These are phyloP conservation scores for Hesperophylax magnus DNA, from an alignment of 1,140 invertebrate genomes.

Conservation along the genomic window DNA sequence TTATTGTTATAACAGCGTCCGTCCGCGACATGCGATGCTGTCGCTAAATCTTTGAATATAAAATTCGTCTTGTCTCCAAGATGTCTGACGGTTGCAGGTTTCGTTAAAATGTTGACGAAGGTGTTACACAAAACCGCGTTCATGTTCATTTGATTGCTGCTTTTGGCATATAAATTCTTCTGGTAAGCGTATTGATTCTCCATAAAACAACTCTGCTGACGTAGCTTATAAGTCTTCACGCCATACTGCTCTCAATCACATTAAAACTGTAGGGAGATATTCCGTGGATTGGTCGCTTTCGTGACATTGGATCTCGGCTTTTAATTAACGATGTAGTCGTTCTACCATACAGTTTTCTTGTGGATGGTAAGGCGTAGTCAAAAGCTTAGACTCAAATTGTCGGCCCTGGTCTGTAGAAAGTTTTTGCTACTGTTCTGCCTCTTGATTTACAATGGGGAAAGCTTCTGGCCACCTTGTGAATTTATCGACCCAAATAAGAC, in stretches of 20 bases:
- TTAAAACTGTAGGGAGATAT: constrained; percentile 62
- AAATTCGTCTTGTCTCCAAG: no score
- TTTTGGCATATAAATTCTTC: no score
- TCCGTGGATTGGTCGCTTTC: constrained; percentile 59
- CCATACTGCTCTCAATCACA: constrained; percentile 61
- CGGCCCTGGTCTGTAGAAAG: constrained; percentile 54
- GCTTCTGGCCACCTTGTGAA: constrained; percentile 66
- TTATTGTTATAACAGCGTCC: no score
- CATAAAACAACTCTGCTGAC: constrained; percentile 47
- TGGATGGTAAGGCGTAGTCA: not conserved
- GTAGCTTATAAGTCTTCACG: constrained; percentile 62
- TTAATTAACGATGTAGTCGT: constrained; percentile 63
- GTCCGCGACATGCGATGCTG: no score
- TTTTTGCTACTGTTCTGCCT: constrained; percentile 52
- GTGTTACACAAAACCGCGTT: no score
- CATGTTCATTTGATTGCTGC: no score
- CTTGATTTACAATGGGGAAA: constrained; percentile 56
- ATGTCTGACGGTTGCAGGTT: no score
- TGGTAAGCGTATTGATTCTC: no score
- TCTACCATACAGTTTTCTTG: constrained; percentile 64
- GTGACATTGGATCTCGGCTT: constrained; percentile 61
- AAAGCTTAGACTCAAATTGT: constrained; percentile 58
- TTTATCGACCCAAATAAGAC: constrained; percentile 64
- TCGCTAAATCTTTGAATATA: no score
- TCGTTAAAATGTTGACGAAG: no score